Evolutionary conservation across 2,888 invertebrate species (phyloP).

Genomic region (Drosophila aldrichi): DNA sequence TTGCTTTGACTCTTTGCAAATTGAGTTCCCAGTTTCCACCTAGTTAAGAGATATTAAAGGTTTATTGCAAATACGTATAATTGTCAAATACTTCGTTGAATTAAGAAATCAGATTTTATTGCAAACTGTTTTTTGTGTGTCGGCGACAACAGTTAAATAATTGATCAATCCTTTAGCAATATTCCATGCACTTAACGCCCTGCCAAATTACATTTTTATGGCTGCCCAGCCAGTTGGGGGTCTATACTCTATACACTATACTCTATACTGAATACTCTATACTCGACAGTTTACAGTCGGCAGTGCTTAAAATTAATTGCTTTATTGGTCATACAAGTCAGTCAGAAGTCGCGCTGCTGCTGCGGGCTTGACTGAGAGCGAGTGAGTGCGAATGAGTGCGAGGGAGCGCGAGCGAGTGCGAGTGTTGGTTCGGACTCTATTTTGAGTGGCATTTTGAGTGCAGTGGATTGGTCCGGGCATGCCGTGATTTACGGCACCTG

Average conservation of each 20-base stretch:
- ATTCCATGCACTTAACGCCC: constrained; percentile 57
- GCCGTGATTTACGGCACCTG: constrained; percentile 69
- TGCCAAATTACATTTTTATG: constrained; percentile 52
- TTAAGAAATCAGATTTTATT: background rate
- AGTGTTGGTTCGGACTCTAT: constrained; percentile 26
- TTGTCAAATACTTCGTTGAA: background rate
- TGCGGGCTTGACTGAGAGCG: constrained; percentile 14
- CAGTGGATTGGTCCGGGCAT: constrained; percentile 40
- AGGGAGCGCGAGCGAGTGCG: constrained; percentile 11
- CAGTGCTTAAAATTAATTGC: constrained; percentile 80
- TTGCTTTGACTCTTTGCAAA: too few relatives aligned
- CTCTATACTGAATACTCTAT: too few relatives aligned
- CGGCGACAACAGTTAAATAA: constrained; percentile 36
- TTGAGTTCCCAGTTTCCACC: too few relatives aligned
- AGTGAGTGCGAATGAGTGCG: constrained; percentile 15
- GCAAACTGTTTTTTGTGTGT: background rate
- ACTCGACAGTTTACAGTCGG: background rate
- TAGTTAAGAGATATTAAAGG: too few relatives aligned
- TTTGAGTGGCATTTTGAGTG: constrained; percentile 36
- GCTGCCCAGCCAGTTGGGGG: constrained; percentile 7
- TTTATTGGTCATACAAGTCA: constrained; percentile 63
- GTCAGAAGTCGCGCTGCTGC: constrained; percentile 29
- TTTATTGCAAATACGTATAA: too few relatives aligned
- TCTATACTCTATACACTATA: constrained; percentile 4
- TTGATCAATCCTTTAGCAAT: constrained; percentile 58